Conservation (phyloP, 2,888 invertebrate species). For the Creontiades dilutus region DNA sequence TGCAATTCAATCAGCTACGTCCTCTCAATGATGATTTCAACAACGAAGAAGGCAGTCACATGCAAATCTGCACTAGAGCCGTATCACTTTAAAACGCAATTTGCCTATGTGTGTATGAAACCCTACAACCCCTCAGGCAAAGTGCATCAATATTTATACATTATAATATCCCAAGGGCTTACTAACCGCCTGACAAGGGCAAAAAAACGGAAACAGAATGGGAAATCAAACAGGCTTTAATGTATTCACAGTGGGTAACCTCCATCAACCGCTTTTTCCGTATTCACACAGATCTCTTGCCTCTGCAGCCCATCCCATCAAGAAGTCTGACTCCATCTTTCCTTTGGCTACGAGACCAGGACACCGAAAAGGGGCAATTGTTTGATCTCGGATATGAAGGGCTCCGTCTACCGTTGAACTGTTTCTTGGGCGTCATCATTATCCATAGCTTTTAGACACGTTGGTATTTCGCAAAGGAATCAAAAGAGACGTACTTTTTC, state of each 20-base stretch:
- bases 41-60: neutral
- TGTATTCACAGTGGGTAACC: conserved; percentile 34
- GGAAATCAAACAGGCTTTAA: conserved; percentile 30
- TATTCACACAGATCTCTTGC: neutral
- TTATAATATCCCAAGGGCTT: conserved; percentile 27
- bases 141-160: conserved; percentile 8
- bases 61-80: neutral
- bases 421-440: neutral
- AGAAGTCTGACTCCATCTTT: conserved; percentile 8
- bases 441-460: neutral
- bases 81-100: conserved; percentile 22
- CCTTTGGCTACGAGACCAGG: neutral
- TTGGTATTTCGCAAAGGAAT: too few relatives aligned
- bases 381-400: neutral
- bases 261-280: conserved; percentile 21
- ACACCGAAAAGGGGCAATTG: neutral
- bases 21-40: neutral
- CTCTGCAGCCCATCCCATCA: neutral
- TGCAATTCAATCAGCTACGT: neutral
- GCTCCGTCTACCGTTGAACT: neutral
- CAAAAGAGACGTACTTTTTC: too few relatives aligned
- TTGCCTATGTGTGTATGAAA: neutral
- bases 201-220: conserved; percentile 40
- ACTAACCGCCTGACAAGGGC: neutral
- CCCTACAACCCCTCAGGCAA: neutral